phyloP scores from a whole-genome alignment of 2,113 vertebrate species.

The Connochaetes taurinus region DNA sequence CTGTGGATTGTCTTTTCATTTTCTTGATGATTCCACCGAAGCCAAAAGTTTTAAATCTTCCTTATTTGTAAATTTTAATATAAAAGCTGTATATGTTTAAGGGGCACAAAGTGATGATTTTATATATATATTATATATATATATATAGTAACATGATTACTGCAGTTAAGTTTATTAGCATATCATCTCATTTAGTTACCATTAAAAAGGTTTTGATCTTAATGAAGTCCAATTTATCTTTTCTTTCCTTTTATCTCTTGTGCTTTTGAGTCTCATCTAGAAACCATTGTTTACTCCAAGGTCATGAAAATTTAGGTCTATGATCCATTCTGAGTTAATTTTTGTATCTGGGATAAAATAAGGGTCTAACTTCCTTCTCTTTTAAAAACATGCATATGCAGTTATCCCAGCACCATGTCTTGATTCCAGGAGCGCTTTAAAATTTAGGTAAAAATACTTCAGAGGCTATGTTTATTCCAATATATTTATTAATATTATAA shows the following conservation, averaged over 20 bases:
- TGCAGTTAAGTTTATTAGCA: background rate
- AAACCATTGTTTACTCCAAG: background rate
- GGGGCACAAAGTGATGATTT: background rate
- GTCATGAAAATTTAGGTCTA: background rate
- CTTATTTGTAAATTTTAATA: background rate
- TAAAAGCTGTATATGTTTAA: background rate
- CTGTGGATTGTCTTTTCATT: background rate
- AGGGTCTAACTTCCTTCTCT: background rate
- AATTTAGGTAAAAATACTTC: conserved; percentile 4
- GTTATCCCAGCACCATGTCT: background rate
- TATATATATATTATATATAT: background rate
- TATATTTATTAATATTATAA: conserved; percentile 9
- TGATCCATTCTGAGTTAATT: background rate
- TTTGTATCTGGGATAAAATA: background rate
- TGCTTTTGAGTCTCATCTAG: background rate
- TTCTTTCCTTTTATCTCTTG: background rate
- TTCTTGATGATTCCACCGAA: background rate
- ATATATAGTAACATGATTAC: background rate
- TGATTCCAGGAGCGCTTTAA: conserved; percentile 10
- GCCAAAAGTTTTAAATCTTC: background rate
- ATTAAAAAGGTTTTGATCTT: background rate
- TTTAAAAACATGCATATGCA: background rate
- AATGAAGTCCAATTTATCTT: background rate
- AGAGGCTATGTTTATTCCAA: background rate
- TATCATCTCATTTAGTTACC: background rate